Evolutionary conservation across 2,888 invertebrate genomes (phyloP).

Genomic region (Acleris laterana): DNA sequence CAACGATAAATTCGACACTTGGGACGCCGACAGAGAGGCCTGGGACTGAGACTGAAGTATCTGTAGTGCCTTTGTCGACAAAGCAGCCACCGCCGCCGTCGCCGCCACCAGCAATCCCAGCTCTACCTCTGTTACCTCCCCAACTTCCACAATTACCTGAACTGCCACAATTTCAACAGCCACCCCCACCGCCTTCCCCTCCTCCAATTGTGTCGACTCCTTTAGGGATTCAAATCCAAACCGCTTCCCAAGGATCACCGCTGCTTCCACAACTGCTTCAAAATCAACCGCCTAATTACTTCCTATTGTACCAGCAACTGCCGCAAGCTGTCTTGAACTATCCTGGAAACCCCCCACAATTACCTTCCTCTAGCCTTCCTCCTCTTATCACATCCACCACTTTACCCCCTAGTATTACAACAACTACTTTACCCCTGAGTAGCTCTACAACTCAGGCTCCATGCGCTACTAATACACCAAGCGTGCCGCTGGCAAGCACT

Average conservation of each 20-base stretch:
- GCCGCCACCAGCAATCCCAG: conserved; percentile 10
- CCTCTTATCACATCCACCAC: conserved; percentile 41
- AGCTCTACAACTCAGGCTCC: conserved; percentile 9
- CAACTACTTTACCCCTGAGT: neutral
- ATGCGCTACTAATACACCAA: conserved; percentile 2
- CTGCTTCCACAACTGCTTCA: conserved; percentile 38
- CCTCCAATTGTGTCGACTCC: conserved; percentile 26
- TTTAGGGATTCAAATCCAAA: conserved; percentile 30
- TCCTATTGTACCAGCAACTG: conserved; percentile 58
- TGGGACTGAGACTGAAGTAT: conserved; percentile 8
- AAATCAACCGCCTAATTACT: conserved; percentile 46
- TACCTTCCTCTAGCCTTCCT: conserved; percentile 30
- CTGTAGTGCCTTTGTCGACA: conserved; percentile 21
- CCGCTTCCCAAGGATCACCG: conserved; percentile 34
- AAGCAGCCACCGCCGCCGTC: conserved; percentile 24
- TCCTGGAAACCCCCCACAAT: conserved; percentile 33
- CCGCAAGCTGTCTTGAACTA: conserved; percentile 48
- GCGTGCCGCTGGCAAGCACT: conserved; percentile 2
- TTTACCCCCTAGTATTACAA: conserved; percentile 34
- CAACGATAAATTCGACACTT: conserved; percentile 29
- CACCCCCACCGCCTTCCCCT: conserved; percentile 20
- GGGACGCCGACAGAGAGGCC: conserved; percentile 24
- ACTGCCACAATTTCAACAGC: conserved; percentile 18
- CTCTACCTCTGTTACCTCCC: conserved; percentile 10
- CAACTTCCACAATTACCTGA: conserved; percentile 25